Evolutionary conservation across 2,797 vertebrate genomes (phyloP), one percentile per base, ranked within the genome.

Genomic region (Micropoecilia bifurca): DNA sequence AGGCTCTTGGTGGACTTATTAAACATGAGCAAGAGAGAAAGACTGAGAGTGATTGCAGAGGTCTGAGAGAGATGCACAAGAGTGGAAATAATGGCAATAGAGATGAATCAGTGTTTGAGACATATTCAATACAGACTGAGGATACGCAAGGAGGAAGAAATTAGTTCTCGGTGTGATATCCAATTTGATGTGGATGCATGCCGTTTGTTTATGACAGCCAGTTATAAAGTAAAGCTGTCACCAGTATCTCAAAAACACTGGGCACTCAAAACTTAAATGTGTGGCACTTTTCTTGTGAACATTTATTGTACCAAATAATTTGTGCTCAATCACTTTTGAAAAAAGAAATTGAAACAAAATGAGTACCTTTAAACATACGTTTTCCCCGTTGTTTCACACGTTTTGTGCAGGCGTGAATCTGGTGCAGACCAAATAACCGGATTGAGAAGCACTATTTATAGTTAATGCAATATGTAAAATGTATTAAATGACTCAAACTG

Each of bases 1-100:
- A 63, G 85, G 84, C 20, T 81, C 89, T 85, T 85, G 85, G 87
- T 88, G 88, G 88, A 91, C 92, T 94, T 93, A 95, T 94, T 94
- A 95, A 93, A 93, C 91, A 91, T 83, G 86, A 90, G 84, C 61
- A 74, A 76, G 79, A 45, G 50, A 74, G 72, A 57, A 13, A 66
- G 77, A 75, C 25, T n/a, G 76, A 85, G 73, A 76, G 78, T 84
- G 80, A 89, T 33, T 73, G 83, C 53, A 76, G 79, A 83, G 59
- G 87, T 77, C 81, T 25, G 61, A 55, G 74, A 46, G 76, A 77
- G 74, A 86, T 74, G 73, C 78, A 81, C 50, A 28, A 71, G 59
- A 80, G 57, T 2, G 1, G 80, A 71, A 47, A 78, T 75, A 79
- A 83, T 83, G 75, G 82, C 63, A 30, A 73, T 59, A 76, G 59